Percentiles rank a stretch among this genome's conserved stretches.
These are phyloP conservation scores for Tetramorium simillimum DNA, from an alignment of 1,140 invertebrate species.

Conservation along the genomic window DNA sequence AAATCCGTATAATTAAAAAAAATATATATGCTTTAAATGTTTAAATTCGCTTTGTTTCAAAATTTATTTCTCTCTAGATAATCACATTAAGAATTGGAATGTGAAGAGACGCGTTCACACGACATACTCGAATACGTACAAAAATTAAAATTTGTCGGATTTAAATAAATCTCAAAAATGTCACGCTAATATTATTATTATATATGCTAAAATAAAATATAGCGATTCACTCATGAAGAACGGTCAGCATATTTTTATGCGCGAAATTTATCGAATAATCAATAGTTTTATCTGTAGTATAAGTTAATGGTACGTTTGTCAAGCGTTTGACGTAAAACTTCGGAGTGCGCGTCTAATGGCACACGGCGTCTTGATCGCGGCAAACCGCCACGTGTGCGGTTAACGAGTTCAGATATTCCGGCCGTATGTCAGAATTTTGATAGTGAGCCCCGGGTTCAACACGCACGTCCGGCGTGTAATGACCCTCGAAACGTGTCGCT, in stretches of 20 bases:
- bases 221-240: background rate
- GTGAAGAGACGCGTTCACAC: background rate
- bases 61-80: background rate
- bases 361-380: background rate
- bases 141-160: background rate
- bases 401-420: slow-evolving; percentile 33
- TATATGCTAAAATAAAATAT: background rate
- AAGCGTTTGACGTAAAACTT: background rate
- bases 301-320: background rate
- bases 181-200: background rate
- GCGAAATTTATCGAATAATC: background rate
- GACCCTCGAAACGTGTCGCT: slow-evolving; percentile 68
- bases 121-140: background rate
- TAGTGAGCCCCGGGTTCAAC: slow-evolving; percentile 43
- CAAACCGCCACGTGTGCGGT: background rate
- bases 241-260: background rate
- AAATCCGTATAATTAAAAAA: background rate
- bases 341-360: background rate
- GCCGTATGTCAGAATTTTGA: slow-evolving; percentile 53
- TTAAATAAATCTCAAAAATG: background rate
- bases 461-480: slow-evolving; percentile 60
- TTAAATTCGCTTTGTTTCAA: background rate
- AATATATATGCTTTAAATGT: no score
- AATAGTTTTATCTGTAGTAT: background rate
- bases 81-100: background rate